phyloP scores from a whole-genome alignment of 2,888 invertebrate species.

The Fragum sueziense region DNA sequence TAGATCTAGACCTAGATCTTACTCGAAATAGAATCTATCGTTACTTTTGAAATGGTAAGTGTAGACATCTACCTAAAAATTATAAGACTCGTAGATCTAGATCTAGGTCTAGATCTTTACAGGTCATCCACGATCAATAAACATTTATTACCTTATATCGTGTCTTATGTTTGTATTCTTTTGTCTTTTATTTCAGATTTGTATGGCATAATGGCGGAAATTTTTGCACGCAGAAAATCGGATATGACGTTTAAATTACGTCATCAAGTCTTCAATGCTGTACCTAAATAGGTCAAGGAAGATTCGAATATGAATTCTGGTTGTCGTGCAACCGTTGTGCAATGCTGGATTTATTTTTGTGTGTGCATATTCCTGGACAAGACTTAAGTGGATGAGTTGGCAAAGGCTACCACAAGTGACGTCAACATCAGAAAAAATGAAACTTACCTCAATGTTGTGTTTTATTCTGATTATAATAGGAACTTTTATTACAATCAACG shows the following conservation, averaged over 20 bases:
- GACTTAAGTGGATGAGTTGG: slow-evolving; percentile 36
- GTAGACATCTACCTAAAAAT: too few relatives aligned
- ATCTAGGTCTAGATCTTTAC: too few relatives aligned
- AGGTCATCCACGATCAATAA: too few relatives aligned
- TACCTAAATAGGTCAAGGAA: neutral
- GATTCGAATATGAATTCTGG: slow-evolving; percentile 20
- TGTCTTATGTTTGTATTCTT: too few relatives aligned
- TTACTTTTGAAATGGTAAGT: too few relatives aligned
- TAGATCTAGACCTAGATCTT: too few relatives aligned
- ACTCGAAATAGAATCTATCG: too few relatives aligned
- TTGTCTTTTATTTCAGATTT: too few relatives aligned
- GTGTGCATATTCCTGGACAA: slow-evolving; percentile 35
- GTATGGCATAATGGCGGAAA: neutral
- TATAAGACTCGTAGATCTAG: too few relatives aligned
- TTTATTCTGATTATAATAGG: slow-evolving; percentile 46
- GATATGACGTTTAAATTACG: neutral
- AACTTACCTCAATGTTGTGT: slow-evolving; percentile 28
- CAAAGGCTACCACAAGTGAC: neutral
- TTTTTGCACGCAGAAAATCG: neutral
- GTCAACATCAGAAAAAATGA: slow-evolving; percentile 37
- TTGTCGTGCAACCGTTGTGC: neutral
- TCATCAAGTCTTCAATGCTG: neutral
- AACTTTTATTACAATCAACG: slow-evolving; percentile 45
- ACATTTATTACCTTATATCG: too few relatives aligned
- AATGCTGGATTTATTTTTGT: slow-evolving; percentile 31